Evolutionary conservation across 2,113 vertebrate species (phyloP), one percentile per base, ranked within the genome.

Genomic region (Isurus oxyrinchus): DNA sequence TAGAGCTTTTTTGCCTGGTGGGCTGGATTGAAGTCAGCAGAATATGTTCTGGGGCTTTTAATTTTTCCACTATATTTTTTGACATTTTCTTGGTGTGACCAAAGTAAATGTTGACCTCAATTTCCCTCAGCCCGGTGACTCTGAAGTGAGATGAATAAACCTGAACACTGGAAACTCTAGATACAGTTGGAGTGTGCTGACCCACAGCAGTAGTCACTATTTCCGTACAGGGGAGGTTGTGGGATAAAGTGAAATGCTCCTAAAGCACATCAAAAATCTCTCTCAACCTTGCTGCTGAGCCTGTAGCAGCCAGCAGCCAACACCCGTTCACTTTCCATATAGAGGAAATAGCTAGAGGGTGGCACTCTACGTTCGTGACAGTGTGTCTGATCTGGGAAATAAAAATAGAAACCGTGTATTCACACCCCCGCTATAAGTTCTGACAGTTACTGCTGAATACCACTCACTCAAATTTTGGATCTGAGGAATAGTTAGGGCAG

Each of bases 91-190:
- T 40, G 61, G 59, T 66, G 16, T 91, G 27, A 63, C 0, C 31
- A 14, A 91, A 91, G 40, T 94, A 63, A 61, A 93, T 40, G 35
- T 59, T 94, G 90, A 94, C 90, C 90, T 94, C 59, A 63, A 66
- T 94, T 93, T 61, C n/a, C 61, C 44, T 63, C 90, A 63, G 35
- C 35, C 57, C 57, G 40, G 31, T 93, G 23, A 3, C 5, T n/a
- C 57, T 94, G 55, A 14, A 13, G 13, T 63, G 59, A 19, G 35
- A 63, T 63, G 63, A 35, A 63, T 63, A 63, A 93, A 40, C 19
- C 35, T 93, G 31, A 84, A 63, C 7, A 5, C 40, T 93, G 90
- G 90, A 93, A 93, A 63, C 7, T 61, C 16, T 35, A 3, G 19
- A 40, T 40, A 21, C 40, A 21, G 40, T 13, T 40, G 61, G 59